Evolutionary conservation across 2,797 vertebrate species (phyloP).

Genomic region (Dallia pectoralis): DNA sequence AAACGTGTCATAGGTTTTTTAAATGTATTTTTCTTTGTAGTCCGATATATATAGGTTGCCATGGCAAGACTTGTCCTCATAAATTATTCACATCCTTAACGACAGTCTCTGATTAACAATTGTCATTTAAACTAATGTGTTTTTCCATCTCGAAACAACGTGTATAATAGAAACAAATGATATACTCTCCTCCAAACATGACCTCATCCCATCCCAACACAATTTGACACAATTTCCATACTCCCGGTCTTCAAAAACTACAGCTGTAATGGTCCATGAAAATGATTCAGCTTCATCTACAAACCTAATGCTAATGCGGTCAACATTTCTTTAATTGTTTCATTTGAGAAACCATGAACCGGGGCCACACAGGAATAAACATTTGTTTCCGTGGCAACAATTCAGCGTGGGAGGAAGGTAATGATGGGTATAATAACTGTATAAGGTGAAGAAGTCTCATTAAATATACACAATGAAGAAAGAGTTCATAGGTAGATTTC

Average conservation of each 20-base stretch:
- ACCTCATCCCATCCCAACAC: conserved; percentile 38
- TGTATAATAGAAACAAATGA: conserved; percentile 30
- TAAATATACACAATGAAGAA: conserved; percentile 9
- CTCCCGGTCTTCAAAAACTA: conserved; percentile 14
- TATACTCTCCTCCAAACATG: conserved; percentile 19
- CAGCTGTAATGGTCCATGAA: conserved; percentile 53
- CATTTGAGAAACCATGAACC: conserved; percentile 39
- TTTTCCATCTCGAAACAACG: conserved; percentile 26
- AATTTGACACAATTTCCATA: conserved; percentile 17
- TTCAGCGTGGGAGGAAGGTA: conserved; percentile 10
- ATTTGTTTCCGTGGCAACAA: conserved; percentile 29
- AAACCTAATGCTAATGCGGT: conserved; percentile 50
- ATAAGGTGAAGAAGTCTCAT: conserved; percentile 12
- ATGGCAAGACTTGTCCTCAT: conserved; percentile 12
- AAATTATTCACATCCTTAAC: conserved; percentile 10
- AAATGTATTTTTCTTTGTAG: conserved; percentile 13
- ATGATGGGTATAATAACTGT: conserved; percentile 11
- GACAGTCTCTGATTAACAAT: conserved; percentile 31
- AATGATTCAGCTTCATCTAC: conserved; percentile 30
- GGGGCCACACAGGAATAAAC: conserved; percentile 27
- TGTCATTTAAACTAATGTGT: conserved; percentile 29
- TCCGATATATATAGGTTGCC: conserved; percentile 26
- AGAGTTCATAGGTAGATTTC: background rate
- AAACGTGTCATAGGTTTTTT: conserved; percentile 21
- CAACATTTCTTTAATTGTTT: conserved; percentile 49